A percentile compares a stretch with the other conserved stretches of the same genome.
Conservation (phyloP, 2,888 invertebrate species). For the Carabus problematicus region DNA sequence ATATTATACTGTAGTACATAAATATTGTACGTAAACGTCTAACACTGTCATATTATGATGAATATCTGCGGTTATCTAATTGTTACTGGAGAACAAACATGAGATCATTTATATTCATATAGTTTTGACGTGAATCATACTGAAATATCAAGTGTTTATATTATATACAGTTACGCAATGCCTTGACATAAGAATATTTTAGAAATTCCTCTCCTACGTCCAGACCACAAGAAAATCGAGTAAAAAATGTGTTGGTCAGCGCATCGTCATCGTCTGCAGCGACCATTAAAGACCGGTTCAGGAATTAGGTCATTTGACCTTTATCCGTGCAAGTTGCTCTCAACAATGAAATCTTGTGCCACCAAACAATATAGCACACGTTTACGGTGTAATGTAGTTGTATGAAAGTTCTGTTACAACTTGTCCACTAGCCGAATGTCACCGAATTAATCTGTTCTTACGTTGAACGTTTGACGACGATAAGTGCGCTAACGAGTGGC, state of each 20-base stretch:
- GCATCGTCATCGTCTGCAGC: neutral
- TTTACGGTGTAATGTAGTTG: neutral
- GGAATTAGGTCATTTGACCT: constrained; percentile 28
- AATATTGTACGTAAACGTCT: too few relatives aligned
- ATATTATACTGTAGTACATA: too few relatives aligned
- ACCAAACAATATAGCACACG: constrained; percentile 1
- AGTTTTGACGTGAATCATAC: too few relatives aligned
- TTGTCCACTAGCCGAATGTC: neutral
- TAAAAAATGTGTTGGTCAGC: too few relatives aligned
- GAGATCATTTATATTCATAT: too few relatives aligned
- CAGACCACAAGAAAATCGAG: too few relatives aligned
- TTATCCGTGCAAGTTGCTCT: constrained; percentile 1
- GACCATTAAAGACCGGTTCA: constrained; percentile 12
- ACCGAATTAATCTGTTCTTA: constrained; percentile 12
- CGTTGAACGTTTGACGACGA: neutral
- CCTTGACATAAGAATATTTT: neutral
- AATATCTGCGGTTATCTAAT: too few relatives aligned
- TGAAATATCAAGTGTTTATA: too few relatives aligned
- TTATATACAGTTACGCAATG: neutral
- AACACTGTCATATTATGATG: too few relatives aligned
- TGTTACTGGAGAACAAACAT: too few relatives aligned
- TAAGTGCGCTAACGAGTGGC: neutral
- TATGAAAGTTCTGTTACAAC: neutral
- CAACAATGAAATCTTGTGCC: constrained; percentile 5
- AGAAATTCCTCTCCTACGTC: neutral